Base-by-base conservation (phyloP, 2,888 invertebrate species). In the Leuctra nigra region DNA sequence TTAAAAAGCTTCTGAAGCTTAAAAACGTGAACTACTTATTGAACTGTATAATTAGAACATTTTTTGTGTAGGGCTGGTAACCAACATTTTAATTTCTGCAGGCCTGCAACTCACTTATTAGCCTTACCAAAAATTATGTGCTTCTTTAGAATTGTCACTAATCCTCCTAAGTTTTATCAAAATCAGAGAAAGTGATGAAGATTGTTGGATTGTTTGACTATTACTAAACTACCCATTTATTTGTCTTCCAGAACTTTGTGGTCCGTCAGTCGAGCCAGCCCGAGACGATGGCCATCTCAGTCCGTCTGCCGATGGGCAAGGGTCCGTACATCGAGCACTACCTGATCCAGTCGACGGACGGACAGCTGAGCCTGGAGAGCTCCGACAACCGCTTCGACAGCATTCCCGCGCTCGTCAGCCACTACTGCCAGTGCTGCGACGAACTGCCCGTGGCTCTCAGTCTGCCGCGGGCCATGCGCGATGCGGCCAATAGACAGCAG, bases 311-410 rank as follows among this genome's bases (percentile, higher is more conserved):
- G 1, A 82, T 84, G 18, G 88, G 88, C 66, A 90, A 87, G 67
- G 90, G 91, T 1, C 90, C 91, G 7, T 92, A 92, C 73, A 92
- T 95, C 68, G 95, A 97, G 70, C 96, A 97, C 74, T 97, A 96
- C 77, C 82, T 97, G 66, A 91, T 97, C 64, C 94, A 94, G 73
- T 87, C 91, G 14, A 80, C 84, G 50, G 72, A 72, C 14, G 86
- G 87, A 54, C 83, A 87, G 65, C 79, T 95, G 61, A 89, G 91
- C 54, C 79, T 97, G 63, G 95, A 97, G 74, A 94, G 94, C 58
- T 95, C 95, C 33, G 88, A 91, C 68, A 91, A 94, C 73, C 86
- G 88, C 68, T 97, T 97, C 73, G 87, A 88, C 70, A 91, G 91
- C 66, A 91, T 96, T 72, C 94, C 95, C 38, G 85, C 89, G 62